These are phyloP conservation scores for Sympetrum striolatum DNA, from an alignment of 2,888 invertebrate genomes.

Conservation along the genomic window DNA sequence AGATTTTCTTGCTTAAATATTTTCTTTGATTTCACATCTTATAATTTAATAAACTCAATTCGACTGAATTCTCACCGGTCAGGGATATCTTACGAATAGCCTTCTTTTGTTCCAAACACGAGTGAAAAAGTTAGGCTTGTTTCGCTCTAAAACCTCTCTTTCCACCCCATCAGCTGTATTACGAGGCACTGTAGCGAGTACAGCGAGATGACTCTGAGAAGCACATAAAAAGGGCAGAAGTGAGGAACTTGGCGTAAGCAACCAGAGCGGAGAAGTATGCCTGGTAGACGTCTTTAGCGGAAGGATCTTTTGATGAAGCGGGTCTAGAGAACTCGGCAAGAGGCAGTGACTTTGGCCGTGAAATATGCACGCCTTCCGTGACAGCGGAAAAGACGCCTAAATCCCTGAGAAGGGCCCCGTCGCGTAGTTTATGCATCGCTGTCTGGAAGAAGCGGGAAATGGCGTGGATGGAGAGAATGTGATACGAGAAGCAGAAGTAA, in stretches of 20 bases:
- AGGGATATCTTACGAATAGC: too few relatives aligned
- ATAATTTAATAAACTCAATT: too few relatives aligned
- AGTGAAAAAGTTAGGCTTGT: too few relatives aligned
- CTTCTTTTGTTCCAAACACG: too few relatives aligned
- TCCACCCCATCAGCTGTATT: background rate
- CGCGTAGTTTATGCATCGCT: slow-evolving; percentile 35
- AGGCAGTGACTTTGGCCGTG: slow-evolving; percentile 38
- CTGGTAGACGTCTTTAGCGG: background rate
- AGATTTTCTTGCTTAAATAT: too few relatives aligned
- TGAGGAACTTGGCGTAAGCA: background rate
- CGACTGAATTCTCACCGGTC: too few relatives aligned
- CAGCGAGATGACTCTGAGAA: background rate
- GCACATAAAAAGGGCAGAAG: background rate
- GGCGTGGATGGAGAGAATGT: background rate
- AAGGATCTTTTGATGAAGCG: background rate
- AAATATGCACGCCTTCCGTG: slow-evolving; percentile 37
- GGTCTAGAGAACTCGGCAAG: background rate
- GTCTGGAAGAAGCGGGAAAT: background rate
- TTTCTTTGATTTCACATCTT: too few relatives aligned
- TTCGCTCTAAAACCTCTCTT: background rate
- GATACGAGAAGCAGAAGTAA: too few relatives aligned
- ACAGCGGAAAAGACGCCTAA: background rate
- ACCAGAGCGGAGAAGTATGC: background rate
- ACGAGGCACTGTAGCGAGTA: background rate
- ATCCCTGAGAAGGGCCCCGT: background rate